Evolutionary conservation across 2,113 vertebrate species (phyloP).

Genomic region (Spermophilus dauricus): DNA sequence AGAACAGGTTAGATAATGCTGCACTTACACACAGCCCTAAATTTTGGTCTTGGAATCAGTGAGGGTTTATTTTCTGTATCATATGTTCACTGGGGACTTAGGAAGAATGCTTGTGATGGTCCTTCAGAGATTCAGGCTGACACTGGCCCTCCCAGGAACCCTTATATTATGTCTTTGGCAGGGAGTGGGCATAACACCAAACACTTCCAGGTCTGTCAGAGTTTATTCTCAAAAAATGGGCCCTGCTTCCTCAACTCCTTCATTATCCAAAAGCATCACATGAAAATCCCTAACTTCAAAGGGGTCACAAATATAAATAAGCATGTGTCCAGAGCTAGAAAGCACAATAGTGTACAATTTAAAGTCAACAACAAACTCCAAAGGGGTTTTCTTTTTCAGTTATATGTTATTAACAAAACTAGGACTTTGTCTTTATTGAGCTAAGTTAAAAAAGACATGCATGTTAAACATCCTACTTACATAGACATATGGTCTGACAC

Average conservation of each 20-base stretch:
- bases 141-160: background rate
- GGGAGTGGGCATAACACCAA: background rate
- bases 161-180: fast-evolving
- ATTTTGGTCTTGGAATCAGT: background rate
- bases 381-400: background rate
- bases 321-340: background rate
- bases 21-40: background rate
- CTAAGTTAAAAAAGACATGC: background rate
- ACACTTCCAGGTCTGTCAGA: background rate
- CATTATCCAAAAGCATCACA: background rate
- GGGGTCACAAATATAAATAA: background rate
- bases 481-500: no score
- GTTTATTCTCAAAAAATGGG: background rate
- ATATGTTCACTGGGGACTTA: background rate
- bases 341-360: background rate
- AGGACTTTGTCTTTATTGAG: background rate
- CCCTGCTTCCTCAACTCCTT: background rate
- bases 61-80: background rate
- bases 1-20: background rate
- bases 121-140: background rate
- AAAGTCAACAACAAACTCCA: background rate
- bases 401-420: background rate
- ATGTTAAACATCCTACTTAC: background rate
- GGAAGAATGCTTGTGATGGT: background rate
- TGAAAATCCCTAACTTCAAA: background rate